Base-by-base conservation (phyloP, 2,113 vertebrate genomes). In the Corythornis madagascariensis region DNA sequence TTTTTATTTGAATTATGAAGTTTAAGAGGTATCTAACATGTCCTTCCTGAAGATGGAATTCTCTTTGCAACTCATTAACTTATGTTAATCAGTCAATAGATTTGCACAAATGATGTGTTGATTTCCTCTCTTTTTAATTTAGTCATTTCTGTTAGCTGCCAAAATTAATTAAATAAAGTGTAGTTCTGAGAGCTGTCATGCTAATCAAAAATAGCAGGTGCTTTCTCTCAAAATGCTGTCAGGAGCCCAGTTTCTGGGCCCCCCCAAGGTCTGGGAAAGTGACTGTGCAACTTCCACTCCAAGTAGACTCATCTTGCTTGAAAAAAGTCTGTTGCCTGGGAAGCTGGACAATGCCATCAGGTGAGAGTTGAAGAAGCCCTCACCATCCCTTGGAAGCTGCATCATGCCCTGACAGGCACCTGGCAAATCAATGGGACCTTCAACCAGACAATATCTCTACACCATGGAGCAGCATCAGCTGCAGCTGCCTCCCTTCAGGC, bases 181-280 rank as follows among this genome's bases (percentile, higher is more conserved):
- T 21, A 66, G 59, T 19, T 82, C 74, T 80, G 52, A 92, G 43
- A 86, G 16, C 50, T 83, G 73, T 67, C 21, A 60, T 43, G 22
- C 35, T 82, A 85, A 87, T 94, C 52, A 94, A 85, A 95, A 93
- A n/a, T 52, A 93, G 22, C 86, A 87, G 74, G 53, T 89, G 65
- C 31, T 87, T 90, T 93, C 70, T 76, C 55, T 87, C 42, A 59
- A 38, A 82, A 45, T 86, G 17, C 12, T 82, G 18, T 42, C 77
- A 91, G 43, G 26, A 89, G 14, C 55, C 14, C 61, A 50, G 20
- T 43, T 85, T 73, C 61, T 74, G 84, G 19, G 4, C 4, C 8
- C 13, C 38, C 11, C 16, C 24, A 5, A 4, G 21, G 22, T 74
- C 56, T 81, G 52, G 18, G 40, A 56, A 86, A 60, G 67, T 64